Conservation (phyloP, 2,888 invertebrate species). For the Calameuta idolon region DNA sequence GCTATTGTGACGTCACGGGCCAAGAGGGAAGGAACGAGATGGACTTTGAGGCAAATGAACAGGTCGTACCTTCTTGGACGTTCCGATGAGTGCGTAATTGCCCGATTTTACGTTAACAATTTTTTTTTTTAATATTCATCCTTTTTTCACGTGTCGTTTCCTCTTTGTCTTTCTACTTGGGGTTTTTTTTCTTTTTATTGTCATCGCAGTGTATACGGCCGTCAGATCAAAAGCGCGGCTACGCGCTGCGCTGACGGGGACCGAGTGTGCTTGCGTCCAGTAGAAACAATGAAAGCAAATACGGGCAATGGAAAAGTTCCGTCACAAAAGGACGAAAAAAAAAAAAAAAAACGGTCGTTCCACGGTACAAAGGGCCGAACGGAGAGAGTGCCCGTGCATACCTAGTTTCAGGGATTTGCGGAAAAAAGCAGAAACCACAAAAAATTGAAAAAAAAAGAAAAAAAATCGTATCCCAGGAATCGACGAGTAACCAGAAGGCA, state of each 20-base stretch:
- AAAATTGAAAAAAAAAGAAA: conserved; percentile 18
- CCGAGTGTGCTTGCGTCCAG: conserved; percentile 29
- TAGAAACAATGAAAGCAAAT: conserved; percentile 61
- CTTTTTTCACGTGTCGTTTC: not conserved
- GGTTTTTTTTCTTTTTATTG: not conserved
- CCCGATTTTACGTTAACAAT: not conserved
- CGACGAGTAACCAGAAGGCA: not conserved
- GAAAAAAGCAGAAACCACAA: conserved; percentile 24
- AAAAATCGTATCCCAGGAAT: conserved; percentile 26
- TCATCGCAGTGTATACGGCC: conserved; percentile 37
- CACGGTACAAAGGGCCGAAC: conserved; percentile 55
- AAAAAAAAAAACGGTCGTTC: conserved; percentile 49
- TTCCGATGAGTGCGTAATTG: not conserved
- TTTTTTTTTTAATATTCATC: not conserved
- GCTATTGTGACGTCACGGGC: not conserved
- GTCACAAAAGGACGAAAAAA: conserved; percentile 49
- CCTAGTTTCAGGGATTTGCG: conserved; percentile 49
- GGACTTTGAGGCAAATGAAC: not conserved
- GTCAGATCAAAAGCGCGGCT: conserved; percentile 56
- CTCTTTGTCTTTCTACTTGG: not conserved
- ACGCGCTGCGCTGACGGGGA: conserved; percentile 32
- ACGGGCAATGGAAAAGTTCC: conserved; percentile 58
- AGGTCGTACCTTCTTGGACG: not conserved
- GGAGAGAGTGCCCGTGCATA: conserved; percentile 46
- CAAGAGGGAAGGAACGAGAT: not conserved